Base-by-base conservation (phyloP, 1,140 invertebrate genomes). In the Latrodectus geometricus region DNA sequence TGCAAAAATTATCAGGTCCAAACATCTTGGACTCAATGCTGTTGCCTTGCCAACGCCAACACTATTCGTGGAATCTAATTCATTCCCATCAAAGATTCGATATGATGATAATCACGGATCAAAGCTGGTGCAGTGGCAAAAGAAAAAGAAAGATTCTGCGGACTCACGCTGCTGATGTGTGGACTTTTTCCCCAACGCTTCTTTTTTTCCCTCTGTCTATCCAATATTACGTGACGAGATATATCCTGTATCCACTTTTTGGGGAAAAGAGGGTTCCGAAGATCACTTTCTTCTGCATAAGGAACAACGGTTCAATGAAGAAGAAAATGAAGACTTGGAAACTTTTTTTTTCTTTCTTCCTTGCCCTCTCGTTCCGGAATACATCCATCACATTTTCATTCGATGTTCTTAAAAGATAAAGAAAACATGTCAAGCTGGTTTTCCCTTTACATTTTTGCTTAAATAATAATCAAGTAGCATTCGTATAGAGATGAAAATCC, bases 201-300 rank as follows among this genome's bases (percentile, higher is more conserved):
- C 54, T 35, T 61, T 75, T 75, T 48, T 50, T 1, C 17, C 70
- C n/a, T 35, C 56, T 78, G n/a, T 66, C 54, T 11, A 68, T 66
- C 56, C 54, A 56, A 78, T 66, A 65, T 78, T 80, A 80, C 78
- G 78, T 80, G 78, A 80, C 66, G 54, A 80, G 78, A 56, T 52
- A 8, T 61, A 61, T 61, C 54, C 54, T 61, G 17, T 61, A 17
- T 35, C 54, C 54, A 61, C 17, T 61, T 61, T 61, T 61, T 80
- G 17, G n/a, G 35, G 35, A 35, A 35, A 35, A 35, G 35, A 35
- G 66, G 65, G 68, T 61, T 70, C 78, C 68, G 23, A 50, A 56
- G 66, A 80, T 80, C 66, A n/a, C 66, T 80, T 70, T 80, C 78
- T 80, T 80, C 50, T 80, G 66, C 78, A 80, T 80, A 80, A 65